A percentile compares a stretch with the other conserved stretches of the same genome.
phyloP scores from a whole-genome alignment of 2,113 vertebrate genomes.

The Megaceryle maxima region DNA sequence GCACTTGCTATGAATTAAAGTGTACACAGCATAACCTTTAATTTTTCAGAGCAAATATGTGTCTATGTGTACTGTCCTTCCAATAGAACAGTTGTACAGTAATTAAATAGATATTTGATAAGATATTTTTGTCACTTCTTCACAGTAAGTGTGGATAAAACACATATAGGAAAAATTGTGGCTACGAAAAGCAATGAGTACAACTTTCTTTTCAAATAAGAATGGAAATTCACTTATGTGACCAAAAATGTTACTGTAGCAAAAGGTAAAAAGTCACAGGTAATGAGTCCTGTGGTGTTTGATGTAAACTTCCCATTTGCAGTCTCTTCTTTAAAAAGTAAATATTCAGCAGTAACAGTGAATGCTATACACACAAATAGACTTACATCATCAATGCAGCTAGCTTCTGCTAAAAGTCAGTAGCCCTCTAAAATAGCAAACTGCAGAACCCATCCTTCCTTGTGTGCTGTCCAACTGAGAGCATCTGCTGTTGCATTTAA shows the following conservation, averaged over 20 bases:
- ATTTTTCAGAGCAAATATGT: neutral
- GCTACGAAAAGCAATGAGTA: neutral
- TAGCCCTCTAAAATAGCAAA: neutral
- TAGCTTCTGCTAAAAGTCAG: neutral
- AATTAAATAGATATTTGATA: neutral
- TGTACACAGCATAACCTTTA: neutral
- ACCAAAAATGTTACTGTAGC: neutral
- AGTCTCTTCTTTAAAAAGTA: neutral
- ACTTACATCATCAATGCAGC: too few species aligned
- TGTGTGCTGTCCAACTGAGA: neutral
- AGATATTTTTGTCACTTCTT: neutral
- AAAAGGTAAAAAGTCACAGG: neutral
- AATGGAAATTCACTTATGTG: neutral
- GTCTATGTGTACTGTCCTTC: accelerated
- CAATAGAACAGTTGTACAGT: neutral
- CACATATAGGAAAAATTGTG: neutral
- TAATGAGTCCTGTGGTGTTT: neutral
- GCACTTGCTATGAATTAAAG: accelerated
- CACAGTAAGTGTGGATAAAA: neutral
- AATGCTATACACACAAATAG: neutral
- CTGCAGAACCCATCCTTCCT: neutral
- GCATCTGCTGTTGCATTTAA: neutral
- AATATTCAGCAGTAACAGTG: neutral
- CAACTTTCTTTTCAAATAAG: neutral
- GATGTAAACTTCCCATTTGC: neutral